Conservation (phyloP, 2,888 invertebrate species). For the Heteropelma amictum region DNA sequence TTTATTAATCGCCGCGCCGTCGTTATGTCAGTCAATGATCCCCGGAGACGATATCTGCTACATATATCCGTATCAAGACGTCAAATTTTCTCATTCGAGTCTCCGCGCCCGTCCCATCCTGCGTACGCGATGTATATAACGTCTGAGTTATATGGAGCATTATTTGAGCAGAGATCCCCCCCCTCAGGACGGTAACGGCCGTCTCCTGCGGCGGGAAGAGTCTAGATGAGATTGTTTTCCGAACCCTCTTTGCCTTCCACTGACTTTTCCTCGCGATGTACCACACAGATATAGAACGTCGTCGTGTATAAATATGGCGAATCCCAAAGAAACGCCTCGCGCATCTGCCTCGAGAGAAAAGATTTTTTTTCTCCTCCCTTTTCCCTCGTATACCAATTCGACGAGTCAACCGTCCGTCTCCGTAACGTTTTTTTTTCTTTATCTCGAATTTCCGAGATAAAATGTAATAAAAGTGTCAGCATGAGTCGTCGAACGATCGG, state of each 20-base stretch:
- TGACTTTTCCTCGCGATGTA: slow-evolving; percentile 31
- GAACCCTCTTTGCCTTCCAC: slow-evolving; percentile 43
- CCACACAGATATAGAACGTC: neutral
- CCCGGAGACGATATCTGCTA: slow-evolving; percentile 18
- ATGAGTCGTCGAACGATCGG: neutral
- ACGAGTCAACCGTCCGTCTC: slow-evolving; percentile 29
- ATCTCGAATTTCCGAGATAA: neutral
- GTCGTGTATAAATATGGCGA: neutral
- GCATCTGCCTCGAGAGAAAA: slow-evolving; percentile 48
- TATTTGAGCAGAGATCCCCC: slow-evolving; percentile 53
- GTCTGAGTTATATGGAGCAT: slow-evolving; percentile 26
- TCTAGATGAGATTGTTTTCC: slow-evolving; percentile 56
- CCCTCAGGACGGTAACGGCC: slow-evolving; percentile 47
- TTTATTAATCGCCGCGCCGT: slow-evolving; percentile 53
- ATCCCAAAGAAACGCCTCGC: slow-evolving; percentile 25
- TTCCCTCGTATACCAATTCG: slow-evolving; percentile 8
- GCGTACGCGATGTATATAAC: slow-evolving; percentile 22
- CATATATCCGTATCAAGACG: slow-evolving; percentile 51
- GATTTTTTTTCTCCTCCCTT: slow-evolving; percentile 13
- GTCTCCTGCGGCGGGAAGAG: slow-evolving; percentile 37
- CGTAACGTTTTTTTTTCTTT: neutral
- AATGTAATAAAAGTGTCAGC: slow-evolving; percentile 29
- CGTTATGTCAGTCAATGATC: slow-evolving; percentile 50
- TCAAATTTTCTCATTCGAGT: slow-evolving; percentile 48
- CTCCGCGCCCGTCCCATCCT: slow-evolving; percentile 12